Evolutionary conservation across 30 jellyfish, hydroid and myxozoan genomes (phyloP), one percentile per base, ranked within the genome.

Genomic region (Aurelia aurita): DNA sequence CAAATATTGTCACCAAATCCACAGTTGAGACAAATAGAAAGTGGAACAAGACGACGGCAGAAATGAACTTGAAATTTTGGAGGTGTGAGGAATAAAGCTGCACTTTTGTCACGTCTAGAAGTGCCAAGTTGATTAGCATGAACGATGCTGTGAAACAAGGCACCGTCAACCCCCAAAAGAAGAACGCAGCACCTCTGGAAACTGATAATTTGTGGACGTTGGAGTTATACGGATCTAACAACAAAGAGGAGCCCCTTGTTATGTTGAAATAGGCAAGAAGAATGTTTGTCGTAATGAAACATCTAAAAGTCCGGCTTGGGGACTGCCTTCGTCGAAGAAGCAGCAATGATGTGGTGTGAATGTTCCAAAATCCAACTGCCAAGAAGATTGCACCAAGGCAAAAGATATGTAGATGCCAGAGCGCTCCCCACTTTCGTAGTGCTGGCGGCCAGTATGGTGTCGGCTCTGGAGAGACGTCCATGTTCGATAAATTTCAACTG

Each of bases 61-160:
- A 22, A 7, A 84, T 84, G 8, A 72, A 69, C 69, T 72, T 70
- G 53, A 84, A 20, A 55, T 64, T 84, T 47, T 84, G 88, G 10
- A 84, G 65, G 34, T 58, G 62, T 31, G 29, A 59, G 14, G 94
- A 72, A 63, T 84, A 84, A 35, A 84, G 88, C 34, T 84, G 94
- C 45, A 84, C 47, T 45, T 84, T 84, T 21, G 94, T 84, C 22
- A 64, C 63, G 2, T 84, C 94, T 25, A 84, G 67, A n/a, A 84
- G 71, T 2, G 87, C 82, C 44, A 84, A 9, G 68, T 71, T 72
- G 45, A 84, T 72, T 1, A 84, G 82, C 70, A 73, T 73, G 87
- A 84, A 84, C 51, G 94, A 69, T 34, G 94, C 54, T 1, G 83
- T 72, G 69, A 84, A 72, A 32, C 94, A 70, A 20, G 94, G 88